phyloP scores from a whole-genome alignment of 2,797 vertebrate genomes.

The Remorina albescens region DNA sequence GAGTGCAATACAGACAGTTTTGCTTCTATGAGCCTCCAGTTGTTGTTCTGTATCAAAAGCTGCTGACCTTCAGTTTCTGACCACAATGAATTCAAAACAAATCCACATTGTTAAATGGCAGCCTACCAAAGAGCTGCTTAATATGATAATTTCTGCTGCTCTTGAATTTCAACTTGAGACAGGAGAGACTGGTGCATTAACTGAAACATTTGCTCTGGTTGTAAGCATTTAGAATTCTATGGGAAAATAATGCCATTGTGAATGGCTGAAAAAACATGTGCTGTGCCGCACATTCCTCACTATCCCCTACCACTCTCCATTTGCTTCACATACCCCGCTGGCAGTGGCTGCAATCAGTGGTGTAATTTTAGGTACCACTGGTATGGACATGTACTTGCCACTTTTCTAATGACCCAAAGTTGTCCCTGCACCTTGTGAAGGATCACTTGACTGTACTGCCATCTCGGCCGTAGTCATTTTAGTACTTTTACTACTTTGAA shows the following conservation, averaged over 20 bases:
- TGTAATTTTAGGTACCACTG: conserved; percentile 42
- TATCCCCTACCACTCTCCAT: conserved; percentile 34
- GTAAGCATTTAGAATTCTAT: conserved; percentile 5
- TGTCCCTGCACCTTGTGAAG: conserved; percentile 32
- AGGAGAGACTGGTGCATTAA: not conserved
- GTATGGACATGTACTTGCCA: conserved; percentile 40
- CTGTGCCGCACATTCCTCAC: conserved; percentile 6
- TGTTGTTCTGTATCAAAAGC: no score
- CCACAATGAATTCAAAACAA: no score
- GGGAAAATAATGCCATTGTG: not conserved
- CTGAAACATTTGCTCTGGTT: conserved; percentile 11
- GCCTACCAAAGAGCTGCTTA: not conserved
- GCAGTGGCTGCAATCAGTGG: conserved; percentile 51
- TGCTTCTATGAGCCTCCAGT: not conserved
- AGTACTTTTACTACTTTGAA: not conserved
- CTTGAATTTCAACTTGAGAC: not conserved
- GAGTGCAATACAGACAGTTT: not conserved
- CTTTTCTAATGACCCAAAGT: conserved; percentile 49
- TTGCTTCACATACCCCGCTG: conserved; percentile 38
- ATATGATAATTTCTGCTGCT: not conserved
- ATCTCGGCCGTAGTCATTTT: conserved; percentile 20
- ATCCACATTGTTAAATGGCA: not conserved
- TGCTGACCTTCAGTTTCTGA: no score
- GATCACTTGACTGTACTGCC: conserved; percentile 36
- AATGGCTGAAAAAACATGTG: conserved; percentile 8